Evolutionary conservation across 2,113 vertebrate genomes (phyloP), one percentile per base, ranked within the genome.

Genomic region (Rhabdomys dilectus): DNA sequence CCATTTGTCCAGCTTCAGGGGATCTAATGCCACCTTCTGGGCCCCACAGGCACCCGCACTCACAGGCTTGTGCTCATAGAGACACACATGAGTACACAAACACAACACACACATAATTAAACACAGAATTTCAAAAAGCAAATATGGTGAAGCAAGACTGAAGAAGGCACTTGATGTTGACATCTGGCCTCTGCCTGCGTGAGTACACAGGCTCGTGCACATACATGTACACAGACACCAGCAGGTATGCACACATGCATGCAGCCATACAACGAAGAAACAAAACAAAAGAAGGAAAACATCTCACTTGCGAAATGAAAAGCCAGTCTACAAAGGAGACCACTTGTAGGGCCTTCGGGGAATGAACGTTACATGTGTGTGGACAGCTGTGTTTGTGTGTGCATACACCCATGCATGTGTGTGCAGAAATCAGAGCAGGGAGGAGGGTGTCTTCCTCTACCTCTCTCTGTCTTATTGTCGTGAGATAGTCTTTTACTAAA

Each of bases 341-440:
- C 15, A 45, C 48, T 45, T 17, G 42, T 36, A 21, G 62, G 60
- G 29, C 42, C 64, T 70, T 53, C 1, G 24, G 31, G 45, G 64
- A 36, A 72, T 73, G 36, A 73, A 58, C 6, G 68, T 31, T 11
- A 36, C 53, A 16, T 31, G 36, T 2, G 31, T 36, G 62, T 86
- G 60, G 36, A 84, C 56, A 81, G 34, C 11, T 56, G 34, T 24
- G 39, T 34, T 4, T 64, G 39, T 21, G 12, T 56, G 68, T 56
- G 48, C 21, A 19, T 8, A n/a, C 24, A 16, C 2, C 4, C 36
- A 73, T 10, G 9, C 7, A 2, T 6, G 24, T 1, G 7, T 12
- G 1, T 22, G n/a, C 29, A 48, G 58, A 66, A 24, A 21, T 39
- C 8, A 45, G 39, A 12, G 39, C 60, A 66, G 58, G 60, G 24